Evolutionary conservation across 2,113 vertebrate genomes (phyloP).

Genomic region (Phaethon lepturus): DNA sequence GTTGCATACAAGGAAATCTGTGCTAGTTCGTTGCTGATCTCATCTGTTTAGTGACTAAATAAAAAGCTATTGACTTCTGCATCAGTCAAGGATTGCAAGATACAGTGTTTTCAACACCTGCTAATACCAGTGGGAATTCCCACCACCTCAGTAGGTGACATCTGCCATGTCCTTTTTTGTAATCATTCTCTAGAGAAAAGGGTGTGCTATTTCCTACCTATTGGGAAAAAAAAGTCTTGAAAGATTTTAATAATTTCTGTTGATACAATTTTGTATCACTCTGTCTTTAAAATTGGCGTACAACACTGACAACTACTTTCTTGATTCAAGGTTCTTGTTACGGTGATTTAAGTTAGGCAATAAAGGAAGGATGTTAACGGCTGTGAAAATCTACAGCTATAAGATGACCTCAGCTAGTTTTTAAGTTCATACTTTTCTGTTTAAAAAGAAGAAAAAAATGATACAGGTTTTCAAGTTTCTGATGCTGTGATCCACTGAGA

Average conservation of each 20-base stretch:
- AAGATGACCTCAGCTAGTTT: not conserved
- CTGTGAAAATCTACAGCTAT: not conserved
- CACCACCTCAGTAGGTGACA: not conserved
- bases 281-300: not conserved
- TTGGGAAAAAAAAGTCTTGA: not conserved
- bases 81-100: not conserved
- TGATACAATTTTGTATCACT: not conserved
- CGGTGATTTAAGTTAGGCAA: accelerated
- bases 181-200: not conserved
- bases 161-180: not conserved
- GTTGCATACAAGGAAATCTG: not conserved
- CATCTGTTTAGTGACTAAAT: not conserved
- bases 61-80: not conserved
- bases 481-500: not conserved
- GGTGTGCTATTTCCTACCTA: not conserved
- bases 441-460: not conserved
- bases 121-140: not conserved
- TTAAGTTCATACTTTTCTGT: not conserved
- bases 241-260: not conserved
- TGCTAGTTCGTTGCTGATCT: not conserved
- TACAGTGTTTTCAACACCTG: not conserved
- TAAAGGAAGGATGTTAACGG: not conserved
- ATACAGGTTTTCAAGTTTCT: not conserved
- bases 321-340: not conserved
- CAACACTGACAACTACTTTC: not conserved